Evolutionary conservation across 2,888 invertebrate species (phyloP), one percentile per base, ranked within the genome.

Genomic region (Neuroscelio doddi): DNA sequence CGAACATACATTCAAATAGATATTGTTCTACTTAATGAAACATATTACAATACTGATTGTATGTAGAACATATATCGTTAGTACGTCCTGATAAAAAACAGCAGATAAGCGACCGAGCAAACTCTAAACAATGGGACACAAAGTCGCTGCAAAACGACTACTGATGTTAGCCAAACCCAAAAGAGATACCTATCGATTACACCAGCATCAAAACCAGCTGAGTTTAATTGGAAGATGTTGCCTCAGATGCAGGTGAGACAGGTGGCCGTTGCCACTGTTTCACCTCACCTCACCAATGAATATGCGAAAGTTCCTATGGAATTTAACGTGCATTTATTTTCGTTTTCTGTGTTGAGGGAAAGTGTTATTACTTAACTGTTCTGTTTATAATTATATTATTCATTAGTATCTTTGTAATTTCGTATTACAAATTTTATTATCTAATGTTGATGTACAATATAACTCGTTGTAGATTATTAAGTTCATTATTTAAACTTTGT

Each of bases 151-250:
- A 44, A 61, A 55, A 61, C 44, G 53, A 53, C 61, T 61, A 61
- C 61, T 44, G 47, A 61, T 61, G 61, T 61, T 49, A 36, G 52
- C 12, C 32, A 44, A 10, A 41, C 38, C 46, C 38, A 47, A 47
- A 12, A 42, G 46, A 53, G 61, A 61, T 61, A 41, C 44, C 49
- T 53, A 55, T 55, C 61, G 55, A 61, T 61, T 55, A 49, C 49
- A 49, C 46, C 53, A 50, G 49, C 45, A 55, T 52, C 59, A 59
- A 59, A 59, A 61, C 53, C 55, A 50, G 53, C 53, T 41, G 45
- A 49, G 55, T 55, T 55, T 62, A 62, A 62, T 55, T 62, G 62
- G 55, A 36, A 62, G 62, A 50, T 62, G 55, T 62, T 50, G 53
- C 12, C 38, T 49, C 49, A 47, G 55, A 62, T 62, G 62, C 62